phyloP scores from a whole-genome alignment of 2,797 vertebrate species.

The Phalloptychus januarius region DNA sequence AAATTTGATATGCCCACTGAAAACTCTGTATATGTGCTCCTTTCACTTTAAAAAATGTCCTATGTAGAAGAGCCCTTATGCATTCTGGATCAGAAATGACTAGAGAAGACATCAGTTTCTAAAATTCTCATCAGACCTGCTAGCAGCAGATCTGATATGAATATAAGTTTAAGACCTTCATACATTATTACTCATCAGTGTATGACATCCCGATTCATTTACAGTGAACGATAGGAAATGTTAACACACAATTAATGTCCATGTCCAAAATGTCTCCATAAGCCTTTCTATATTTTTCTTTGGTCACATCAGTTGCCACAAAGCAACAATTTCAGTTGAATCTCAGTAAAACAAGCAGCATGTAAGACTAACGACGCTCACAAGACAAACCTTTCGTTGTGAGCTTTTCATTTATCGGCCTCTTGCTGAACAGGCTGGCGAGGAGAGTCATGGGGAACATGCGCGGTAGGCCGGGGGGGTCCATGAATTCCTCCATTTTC shows the following conservation, averaged over 20 bases:
- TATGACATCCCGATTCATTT: background rate
- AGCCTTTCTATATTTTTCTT: too few species aligned
- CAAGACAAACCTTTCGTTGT: constrained; percentile 49
- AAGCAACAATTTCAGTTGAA: background rate
- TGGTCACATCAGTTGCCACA: background rate
- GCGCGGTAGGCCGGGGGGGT: constrained; percentile 73
- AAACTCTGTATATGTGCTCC: background rate
- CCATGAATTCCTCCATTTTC: constrained; percentile 75
- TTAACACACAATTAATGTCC: background rate
- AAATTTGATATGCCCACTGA: background rate
- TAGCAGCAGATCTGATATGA: background rate
- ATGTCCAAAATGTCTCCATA: background rate
- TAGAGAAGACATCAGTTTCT: background rate
- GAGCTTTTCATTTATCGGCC: constrained; percentile 50
- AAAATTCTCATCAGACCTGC: background rate
- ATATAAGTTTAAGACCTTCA: background rate
- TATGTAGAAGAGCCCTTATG: background rate
- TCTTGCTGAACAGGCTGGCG: constrained; percentile 51
- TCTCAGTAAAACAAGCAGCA: constrained; percentile 5
- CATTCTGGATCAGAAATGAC: background rate
- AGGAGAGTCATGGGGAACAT: constrained; percentile 65
- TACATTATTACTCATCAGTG: background rate
- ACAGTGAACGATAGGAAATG: background rate
- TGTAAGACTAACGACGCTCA: constrained; percentile 27
- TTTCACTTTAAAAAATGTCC: background rate